phyloP scores from a whole-genome alignment of 2,113 vertebrate genomes.

The Pygoscelis antarcticus region DNA sequence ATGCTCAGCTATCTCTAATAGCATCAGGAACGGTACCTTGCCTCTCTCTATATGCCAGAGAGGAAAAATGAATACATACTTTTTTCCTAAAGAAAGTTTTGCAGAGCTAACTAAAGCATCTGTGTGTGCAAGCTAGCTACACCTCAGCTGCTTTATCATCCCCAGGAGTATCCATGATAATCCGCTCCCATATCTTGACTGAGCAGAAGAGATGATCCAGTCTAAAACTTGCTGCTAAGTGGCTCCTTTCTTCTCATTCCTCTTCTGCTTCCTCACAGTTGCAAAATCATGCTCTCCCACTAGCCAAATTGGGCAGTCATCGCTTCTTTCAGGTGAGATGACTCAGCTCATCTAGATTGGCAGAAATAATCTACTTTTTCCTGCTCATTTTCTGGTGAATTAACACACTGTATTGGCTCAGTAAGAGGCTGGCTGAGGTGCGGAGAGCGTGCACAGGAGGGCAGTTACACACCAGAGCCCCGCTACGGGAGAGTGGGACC shows the following conservation, averaged over 20 bases:
- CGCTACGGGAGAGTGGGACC: rapidly evolving
- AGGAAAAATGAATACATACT: not conserved
- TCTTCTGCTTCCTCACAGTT: not conserved
- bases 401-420: not conserved
- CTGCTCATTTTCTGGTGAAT: not conserved
- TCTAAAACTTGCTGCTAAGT: not conserved
- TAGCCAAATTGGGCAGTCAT: not conserved
- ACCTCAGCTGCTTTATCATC: not conserved
- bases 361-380: not conserved
- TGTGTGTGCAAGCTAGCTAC: not conserved
- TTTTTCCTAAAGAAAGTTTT: not conserved
- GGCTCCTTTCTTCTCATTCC: not conserved
- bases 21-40: not conserved
- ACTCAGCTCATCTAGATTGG: not conserved
- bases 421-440: not conserved
- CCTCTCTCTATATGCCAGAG: not conserved
- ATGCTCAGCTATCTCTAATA: not conserved
- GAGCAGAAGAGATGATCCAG: not conserved
- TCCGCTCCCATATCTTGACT: not conserved
- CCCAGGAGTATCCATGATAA: not conserved
- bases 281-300: not conserved
- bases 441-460: rapidly evolving
- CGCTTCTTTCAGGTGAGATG: not conserved
- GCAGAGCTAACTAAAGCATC: not conserved
- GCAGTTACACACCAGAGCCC: not conserved